Conservation (phyloP, 2,888 invertebrate genomes). For the Rhodophaea formosa region DNA sequence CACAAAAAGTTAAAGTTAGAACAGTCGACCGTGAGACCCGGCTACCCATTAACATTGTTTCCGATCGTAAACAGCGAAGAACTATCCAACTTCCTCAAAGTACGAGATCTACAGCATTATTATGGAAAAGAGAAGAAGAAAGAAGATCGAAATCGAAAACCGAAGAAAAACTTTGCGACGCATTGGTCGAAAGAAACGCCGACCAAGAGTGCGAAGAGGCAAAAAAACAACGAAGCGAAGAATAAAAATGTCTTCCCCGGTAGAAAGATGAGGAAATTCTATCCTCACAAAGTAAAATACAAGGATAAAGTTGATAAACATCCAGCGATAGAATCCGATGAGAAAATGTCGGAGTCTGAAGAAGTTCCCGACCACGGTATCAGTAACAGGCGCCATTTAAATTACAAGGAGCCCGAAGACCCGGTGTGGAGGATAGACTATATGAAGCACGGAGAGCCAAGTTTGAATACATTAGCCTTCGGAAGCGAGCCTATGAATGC, state of each 20-base stretch:
- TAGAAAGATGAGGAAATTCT: conserved; percentile 65
- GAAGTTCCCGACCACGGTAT: conserved; percentile 48
- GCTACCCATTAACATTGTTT: conserved; percentile 45
- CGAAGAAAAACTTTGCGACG: conserved; percentile 16
- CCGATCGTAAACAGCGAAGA: conserved; percentile 62
- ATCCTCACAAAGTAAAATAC: conserved; percentile 70
- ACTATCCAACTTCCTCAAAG: conserved; percentile 52
- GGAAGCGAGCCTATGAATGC: conserved; percentile 46
- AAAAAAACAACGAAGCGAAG: conserved; percentile 35
- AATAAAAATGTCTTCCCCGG: conserved; percentile 41
- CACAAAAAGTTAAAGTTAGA: conserved; percentile 51
- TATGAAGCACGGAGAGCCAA: conserved; percentile 64
- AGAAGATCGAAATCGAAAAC: conserved; percentile 29
- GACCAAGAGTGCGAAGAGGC: conserved; percentile 26
- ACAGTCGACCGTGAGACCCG: conserved; percentile 41
- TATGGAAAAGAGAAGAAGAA: conserved; percentile 30
- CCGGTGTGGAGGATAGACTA: conserved; percentile 70
- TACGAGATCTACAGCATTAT: conserved; percentile 40
- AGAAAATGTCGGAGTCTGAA: conserved; percentile 61
- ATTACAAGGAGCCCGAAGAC: conserved; percentile 47
- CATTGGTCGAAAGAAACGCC: conserved; percentile 36
- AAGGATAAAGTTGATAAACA: conserved; percentile 47
- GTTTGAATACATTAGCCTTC: conserved; percentile 46
- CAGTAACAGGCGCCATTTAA: conserved; percentile 40
- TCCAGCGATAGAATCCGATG: conserved; percentile 50